Percentiles rank a stretch among this genome's conserved stretches.
phyloP scores from a whole-genome alignment of 2,113 vertebrate species.

The Nipponia nippon region DNA sequence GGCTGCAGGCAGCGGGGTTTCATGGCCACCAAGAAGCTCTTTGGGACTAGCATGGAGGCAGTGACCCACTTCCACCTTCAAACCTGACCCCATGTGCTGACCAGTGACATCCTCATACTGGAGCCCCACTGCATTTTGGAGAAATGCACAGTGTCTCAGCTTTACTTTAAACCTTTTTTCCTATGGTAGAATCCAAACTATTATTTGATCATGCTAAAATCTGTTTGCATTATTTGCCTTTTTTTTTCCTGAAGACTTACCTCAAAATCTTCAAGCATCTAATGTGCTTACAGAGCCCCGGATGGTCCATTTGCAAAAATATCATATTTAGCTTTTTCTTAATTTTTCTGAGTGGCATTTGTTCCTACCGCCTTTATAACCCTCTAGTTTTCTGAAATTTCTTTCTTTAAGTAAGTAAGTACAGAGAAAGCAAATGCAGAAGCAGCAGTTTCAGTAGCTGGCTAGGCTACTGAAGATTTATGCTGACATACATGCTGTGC shows the following conservation, averaged over 20 bases:
- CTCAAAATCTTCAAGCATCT: not conserved
- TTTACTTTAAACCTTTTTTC: not conserved
- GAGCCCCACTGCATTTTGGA: not conserved
- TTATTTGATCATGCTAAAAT: not conserved
- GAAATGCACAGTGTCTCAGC: not conserved
- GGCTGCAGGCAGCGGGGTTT: not conserved
- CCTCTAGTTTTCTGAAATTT: not conserved
- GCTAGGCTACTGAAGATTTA: conserved; percentile 7
- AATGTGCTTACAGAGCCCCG: not conserved
- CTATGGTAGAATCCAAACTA: not conserved
- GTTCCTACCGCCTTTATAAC: not conserved
- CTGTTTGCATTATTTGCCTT: not conserved
- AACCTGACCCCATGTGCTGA: fast-evolving
- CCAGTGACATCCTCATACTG: fast-evolving
- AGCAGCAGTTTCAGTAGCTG: conserved; percentile 39
- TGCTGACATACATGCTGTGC: not conserved
- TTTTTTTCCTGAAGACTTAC: not conserved
- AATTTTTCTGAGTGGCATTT: not conserved
- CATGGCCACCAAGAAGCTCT: not conserved
- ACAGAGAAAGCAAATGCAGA: conserved; percentile 27
- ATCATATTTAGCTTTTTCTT: not conserved
- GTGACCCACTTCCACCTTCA: not conserved
- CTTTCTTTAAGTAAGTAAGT: not conserved
- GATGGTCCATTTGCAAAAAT: not conserved
- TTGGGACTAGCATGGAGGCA: not conserved